Conservation (phyloP, 2,797 vertebrate species). For the Acipenser transmontanus region DNA sequence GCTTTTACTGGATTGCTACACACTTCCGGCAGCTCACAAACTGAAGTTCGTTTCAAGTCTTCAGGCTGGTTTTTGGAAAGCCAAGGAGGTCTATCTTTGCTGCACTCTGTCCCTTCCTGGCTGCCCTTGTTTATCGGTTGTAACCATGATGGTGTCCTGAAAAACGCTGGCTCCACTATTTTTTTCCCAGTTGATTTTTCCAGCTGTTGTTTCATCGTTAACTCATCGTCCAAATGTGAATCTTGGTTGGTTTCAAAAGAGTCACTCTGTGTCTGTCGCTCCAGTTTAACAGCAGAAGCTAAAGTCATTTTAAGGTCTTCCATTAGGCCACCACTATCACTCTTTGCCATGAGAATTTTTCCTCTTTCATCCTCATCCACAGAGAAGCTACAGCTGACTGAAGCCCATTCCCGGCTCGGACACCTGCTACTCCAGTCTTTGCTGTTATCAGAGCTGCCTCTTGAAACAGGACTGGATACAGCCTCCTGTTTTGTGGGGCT, state of each 20-base stretch:
- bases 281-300: slow-evolving; percentile 16
- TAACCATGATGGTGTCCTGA: slow-evolving; percentile 69
- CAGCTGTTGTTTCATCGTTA: slow-evolving; percentile 46
- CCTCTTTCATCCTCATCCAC: slow-evolving; percentile 8
- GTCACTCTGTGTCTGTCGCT: slow-evolving; percentile 17
- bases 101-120: slow-evolving; percentile 37
- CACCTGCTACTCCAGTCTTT: slow-evolving; percentile 24
- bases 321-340: slow-evolving; percentile 38
- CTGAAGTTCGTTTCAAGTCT: slow-evolving; percentile 23
- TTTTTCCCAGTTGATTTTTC: slow-evolving; percentile 48
- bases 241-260: slow-evolving; percentile 10
- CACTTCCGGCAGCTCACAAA: slow-evolving; percentile 43
- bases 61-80: slow-evolving; percentile 53
- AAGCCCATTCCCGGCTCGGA: slow-evolving; percentile 22
- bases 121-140: slow-evolving; percentile 50
- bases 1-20: slow-evolving; percentile 48
- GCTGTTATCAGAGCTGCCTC: slow-evolving; percentile 37
- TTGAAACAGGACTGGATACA: slow-evolving; percentile 44
- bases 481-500: too few species aligned
- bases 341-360: slow-evolving; percentile 28
- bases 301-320: slow-evolving; percentile 32
- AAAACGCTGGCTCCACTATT: slow-evolving; percentile 44
- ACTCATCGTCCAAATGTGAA: slow-evolving; percentile 39
- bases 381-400: slow-evolving; percentile 11
- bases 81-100: slow-evolving; percentile 60